Base-by-base conservation (phyloP, 2,113 vertebrate genomes). In the Hylia prasina region DNA sequence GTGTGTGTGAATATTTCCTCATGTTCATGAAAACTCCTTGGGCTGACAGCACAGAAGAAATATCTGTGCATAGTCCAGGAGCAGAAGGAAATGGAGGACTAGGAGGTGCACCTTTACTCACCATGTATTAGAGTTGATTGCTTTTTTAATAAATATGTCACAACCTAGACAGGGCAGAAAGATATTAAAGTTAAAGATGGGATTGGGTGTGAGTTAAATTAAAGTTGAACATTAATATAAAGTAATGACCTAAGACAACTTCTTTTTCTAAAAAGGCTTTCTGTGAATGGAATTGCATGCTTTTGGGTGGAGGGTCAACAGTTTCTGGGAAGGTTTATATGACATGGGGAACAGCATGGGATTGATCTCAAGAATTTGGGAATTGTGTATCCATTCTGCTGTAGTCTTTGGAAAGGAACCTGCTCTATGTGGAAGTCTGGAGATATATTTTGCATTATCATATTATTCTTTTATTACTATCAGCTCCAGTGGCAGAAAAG, bases 211-310 rank as follows among this genome's bases (percentile, higher is more conserved):
- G 28, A 85, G 39, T 65, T 82, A 37, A 78, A 47, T 84, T 64
- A 48, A 56, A 9, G 13, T 27, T 69, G 45, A 86, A 30, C 23
- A 13, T 39, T 53, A 53, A 27, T 42, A 17, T 20, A 10, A 57
- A 76, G 4, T 35, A 85, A 54, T 0, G 4, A 10, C 0, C 1
- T 15, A 65, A 65, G 53, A 65, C 54, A 39, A 13, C 11, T 2
- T 20, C 11, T 15, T 24, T 72, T 94, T 30, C 35, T 53, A 18
- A 69, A 88, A 72, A 53, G 3, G 23, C 13, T 73, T 82, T 76
- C 45, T 82, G 45, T 79, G 82, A 85, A 51, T 1, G 4, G 48
- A 94, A 76, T 18, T 3, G 35, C 24, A 18, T 51, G 30, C n/a
- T 73, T 94, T 86, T 37, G 47, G 42, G 7, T 20, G 70, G 63